Evolutionary conservation across 2,113 vertebrate species (phyloP).

Genomic region (Nanorana parkeri): DNA sequence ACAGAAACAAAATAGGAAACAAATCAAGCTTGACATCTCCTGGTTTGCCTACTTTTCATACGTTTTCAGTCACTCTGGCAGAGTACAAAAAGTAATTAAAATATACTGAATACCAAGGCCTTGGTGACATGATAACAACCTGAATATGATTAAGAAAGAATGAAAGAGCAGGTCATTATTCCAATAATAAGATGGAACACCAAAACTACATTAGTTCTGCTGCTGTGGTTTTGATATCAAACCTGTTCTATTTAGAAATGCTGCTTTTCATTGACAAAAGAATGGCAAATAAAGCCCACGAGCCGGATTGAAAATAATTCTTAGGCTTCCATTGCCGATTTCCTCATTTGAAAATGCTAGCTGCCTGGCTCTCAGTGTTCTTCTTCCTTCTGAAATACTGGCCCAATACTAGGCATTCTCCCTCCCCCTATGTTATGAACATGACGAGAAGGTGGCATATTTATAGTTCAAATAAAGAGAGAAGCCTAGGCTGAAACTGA

Average conservation of each 20-base stretch:
- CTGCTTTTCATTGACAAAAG: background rate
- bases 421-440: too few relatives aligned
- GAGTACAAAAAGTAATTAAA: slow-evolving; percentile 33
- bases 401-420: too few relatives aligned
- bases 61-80: background rate
- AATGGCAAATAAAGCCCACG: background rate
- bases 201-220: slow-evolving; percentile 42
- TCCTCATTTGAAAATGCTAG: too few relatives aligned
- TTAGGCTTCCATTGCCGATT: too few relatives aligned
- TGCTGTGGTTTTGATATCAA: slow-evolving; percentile 30
- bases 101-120: slow-evolving; percentile 25
- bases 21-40: slow-evolving; percentile 4
- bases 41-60: background rate
- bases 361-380: too few relatives aligned
- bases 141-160: slow-evolving; percentile 25
- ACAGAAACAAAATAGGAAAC: background rate
- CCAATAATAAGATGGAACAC: slow-evolving; percentile 19
- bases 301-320: too few relatives aligned
- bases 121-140: slow-evolving; percentile 41
- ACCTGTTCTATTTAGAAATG: background rate
- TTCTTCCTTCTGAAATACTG: too few relatives aligned
- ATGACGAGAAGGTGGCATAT: too few relatives aligned
- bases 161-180: slow-evolving; percentile 30
- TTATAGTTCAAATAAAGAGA: too few relatives aligned
- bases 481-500: too few relatives aligned